A percentile compares a stretch with the other conserved stretches of the same genome.
Evolutionary conservation across 2,113 vertebrate genomes (phyloP).

Genomic region (Nesoenas mayeri): DNA sequence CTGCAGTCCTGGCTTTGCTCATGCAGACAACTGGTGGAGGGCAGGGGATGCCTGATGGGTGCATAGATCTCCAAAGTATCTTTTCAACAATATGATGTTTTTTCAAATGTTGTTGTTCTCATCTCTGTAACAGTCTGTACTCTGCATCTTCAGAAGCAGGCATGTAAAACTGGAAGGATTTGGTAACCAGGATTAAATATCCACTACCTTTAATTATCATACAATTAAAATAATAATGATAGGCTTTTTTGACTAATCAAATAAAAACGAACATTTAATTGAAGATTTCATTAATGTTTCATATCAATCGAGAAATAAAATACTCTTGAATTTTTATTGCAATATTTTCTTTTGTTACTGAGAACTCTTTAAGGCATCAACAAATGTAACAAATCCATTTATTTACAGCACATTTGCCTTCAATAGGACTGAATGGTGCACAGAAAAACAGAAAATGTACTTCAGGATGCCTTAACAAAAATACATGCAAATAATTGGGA

Average conservation of each 20-base stretch:
- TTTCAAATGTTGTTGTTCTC: not conserved
- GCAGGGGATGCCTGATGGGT: rapidly evolving
- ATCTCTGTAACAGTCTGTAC: not conserved
- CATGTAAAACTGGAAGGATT: not conserved
- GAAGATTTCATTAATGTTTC: slow-evolving; percentile 6
- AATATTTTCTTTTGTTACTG: not conserved
- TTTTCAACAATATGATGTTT: not conserved
- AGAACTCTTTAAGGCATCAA: not conserved
- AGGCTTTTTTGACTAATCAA: not conserved
- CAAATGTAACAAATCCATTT: not conserved
- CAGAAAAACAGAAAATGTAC: not conserved
- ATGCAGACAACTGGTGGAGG: not conserved
- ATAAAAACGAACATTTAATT: slow-evolving; percentile 21
- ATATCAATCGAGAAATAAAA: slow-evolving; percentile 24
- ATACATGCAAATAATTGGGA: slow-evolving; percentile 10
- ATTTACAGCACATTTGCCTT: not conserved
- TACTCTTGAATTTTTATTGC: slow-evolving; percentile 7
- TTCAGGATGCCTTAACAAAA: not conserved
- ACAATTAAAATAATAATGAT: slow-evolving; percentile 12
- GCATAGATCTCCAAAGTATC: rapidly evolving
- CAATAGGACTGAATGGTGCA: not conserved
- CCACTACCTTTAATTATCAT: not conserved
- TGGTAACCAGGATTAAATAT: not conserved
- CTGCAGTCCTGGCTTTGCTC: not conserved
- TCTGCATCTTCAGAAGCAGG: not conserved